Percentiles rank a stretch among this genome's conserved stretches.
phyloP scores from a whole-genome alignment of 1,140 invertebrate species.

The Apis florea region DNA sequence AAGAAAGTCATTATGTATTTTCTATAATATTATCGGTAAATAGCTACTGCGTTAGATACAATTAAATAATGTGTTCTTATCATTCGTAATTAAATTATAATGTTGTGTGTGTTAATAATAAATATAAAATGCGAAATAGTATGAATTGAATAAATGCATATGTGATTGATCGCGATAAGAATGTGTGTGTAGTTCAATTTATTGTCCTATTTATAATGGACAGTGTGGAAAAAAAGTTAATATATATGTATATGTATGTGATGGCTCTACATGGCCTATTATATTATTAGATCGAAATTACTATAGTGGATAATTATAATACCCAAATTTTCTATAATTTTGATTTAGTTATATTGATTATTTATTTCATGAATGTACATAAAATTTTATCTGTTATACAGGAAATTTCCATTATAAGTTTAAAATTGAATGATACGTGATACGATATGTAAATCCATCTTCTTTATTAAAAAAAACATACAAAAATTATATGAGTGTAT shows the following conservation, averaged over 20 bases:
- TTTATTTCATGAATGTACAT: constrained; percentile 53
- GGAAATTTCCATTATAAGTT: constrained; percentile 42
- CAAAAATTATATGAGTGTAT: constrained; percentile 40
- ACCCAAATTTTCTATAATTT: constrained; percentile 51
- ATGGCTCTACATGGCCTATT: constrained; percentile 61
- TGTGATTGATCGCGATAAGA: constrained; percentile 3
- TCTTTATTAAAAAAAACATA: constrained; percentile 64
- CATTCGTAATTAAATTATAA: constrained; percentile 62
- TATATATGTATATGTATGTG: constrained; percentile 50
- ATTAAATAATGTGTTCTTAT: constrained; percentile 70
- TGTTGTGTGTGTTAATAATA: constrained; percentile 39
- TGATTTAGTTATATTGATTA: constrained; percentile 38
- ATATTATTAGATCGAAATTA: constrained; percentile 48
- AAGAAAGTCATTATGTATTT: constrained; percentile 67
- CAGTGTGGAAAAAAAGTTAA: constrained; percentile 31
- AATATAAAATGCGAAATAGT: constrained; percentile 44
- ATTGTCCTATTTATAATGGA: constrained; percentile 41
- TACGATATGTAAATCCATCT: constrained; percentile 61
- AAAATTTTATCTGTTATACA: constrained; percentile 28
- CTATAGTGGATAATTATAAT: constrained; percentile 42
- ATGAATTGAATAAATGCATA: constrained; percentile 30
- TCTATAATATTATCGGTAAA: constrained; percentile 66
- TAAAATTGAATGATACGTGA: constrained; percentile 46
- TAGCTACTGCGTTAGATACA: constrained; percentile 61
- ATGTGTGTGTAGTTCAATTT: constrained; percentile 35